A percentile compares a stretch with the other conserved stretches of the same genome.
phyloP scores from a whole-genome alignment of 2,888 invertebrate genomes.

The Chrysolina americana region DNA sequence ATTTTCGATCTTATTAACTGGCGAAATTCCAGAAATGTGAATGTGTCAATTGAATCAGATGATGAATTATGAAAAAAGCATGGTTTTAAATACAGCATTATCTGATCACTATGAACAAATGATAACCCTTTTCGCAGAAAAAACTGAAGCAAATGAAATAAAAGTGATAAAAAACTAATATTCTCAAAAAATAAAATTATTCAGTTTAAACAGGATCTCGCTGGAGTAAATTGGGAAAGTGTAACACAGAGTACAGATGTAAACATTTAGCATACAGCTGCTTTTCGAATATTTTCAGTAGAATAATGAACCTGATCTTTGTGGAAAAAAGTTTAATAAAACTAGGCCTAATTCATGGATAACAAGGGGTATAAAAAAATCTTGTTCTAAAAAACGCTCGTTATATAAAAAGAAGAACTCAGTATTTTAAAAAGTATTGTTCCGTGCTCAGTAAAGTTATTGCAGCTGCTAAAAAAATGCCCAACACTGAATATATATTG shows the following conservation, averaged over 20 bases:
- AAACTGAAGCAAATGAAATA: neutral
- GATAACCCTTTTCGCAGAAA: neutral
- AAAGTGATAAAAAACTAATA: neutral
- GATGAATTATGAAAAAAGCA: slow-evolving; percentile 1
- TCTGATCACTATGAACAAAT: slow-evolving; percentile 7
- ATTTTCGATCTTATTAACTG: too few species aligned
- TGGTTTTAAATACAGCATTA: neutral
- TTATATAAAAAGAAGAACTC: slow-evolving; percentile 3
- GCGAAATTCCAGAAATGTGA: too few species aligned
- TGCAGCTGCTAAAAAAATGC: slow-evolving; percentile 17
- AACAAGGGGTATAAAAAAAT: slow-evolving; percentile 17
- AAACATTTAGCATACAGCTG: slow-evolving; percentile 6
- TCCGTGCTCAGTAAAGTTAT: slow-evolving; percentile 9
- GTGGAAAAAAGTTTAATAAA: slow-evolving; percentile 17
- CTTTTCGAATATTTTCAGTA: slow-evolving; percentile 11
- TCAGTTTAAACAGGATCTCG: neutral
- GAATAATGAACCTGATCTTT: slow-evolving; percentile 18
- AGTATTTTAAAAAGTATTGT: slow-evolving; percentile 21
- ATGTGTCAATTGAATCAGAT: too few species aligned
- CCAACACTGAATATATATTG: slow-evolving; percentile 26
- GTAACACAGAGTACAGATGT: slow-evolving; percentile 1
- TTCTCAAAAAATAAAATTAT: neutral
- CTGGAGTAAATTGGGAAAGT: neutral
- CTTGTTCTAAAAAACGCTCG: slow-evolving; percentile 3
- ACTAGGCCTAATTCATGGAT: slow-evolving; percentile 9